Evolutionary conservation across 1,140 invertebrate species (phyloP).

Genomic region (Nebria ingens): DNA sequence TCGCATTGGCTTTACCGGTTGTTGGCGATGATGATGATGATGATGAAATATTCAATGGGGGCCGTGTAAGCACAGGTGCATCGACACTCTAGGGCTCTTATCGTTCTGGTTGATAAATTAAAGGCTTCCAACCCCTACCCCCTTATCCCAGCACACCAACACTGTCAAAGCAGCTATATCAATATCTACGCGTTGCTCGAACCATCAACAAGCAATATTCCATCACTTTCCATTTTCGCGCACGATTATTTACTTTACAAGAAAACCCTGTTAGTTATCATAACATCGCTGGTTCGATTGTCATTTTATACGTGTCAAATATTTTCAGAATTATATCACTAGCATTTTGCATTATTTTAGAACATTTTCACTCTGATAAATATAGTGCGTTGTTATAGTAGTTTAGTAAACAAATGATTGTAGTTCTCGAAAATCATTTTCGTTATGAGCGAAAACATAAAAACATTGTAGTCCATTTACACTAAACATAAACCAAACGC

Average conservation of each 20-base stretch:
- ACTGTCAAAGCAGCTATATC: not conserved
- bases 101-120: not conserved
- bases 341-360: too few relatives aligned
- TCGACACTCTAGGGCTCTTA: not conserved
- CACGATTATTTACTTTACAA: not conserved
- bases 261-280: not conserved
- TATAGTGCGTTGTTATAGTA: too few relatives aligned
- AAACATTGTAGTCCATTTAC: too few relatives aligned
- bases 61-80: not conserved
- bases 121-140: not conserved
- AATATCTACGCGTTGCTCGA: not conserved
- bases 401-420: too few relatives aligned
- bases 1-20: too few relatives aligned
- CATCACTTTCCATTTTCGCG: not conserved
- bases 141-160: not conserved
- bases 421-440: too few relatives aligned
- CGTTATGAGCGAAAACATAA: too few relatives aligned
- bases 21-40: not conserved
- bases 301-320: too few relatives aligned
- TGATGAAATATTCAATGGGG: not conserved
- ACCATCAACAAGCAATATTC: not conserved
- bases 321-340: too few relatives aligned
- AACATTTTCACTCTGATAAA: too few relatives aligned
- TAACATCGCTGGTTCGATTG: too few relatives aligned
- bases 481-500: too few relatives aligned